Evolutionary conservation across 2,113 vertebrate species (phyloP), one percentile per base, ranked within the genome.

Genomic region (Spea bombifrons): DNA sequence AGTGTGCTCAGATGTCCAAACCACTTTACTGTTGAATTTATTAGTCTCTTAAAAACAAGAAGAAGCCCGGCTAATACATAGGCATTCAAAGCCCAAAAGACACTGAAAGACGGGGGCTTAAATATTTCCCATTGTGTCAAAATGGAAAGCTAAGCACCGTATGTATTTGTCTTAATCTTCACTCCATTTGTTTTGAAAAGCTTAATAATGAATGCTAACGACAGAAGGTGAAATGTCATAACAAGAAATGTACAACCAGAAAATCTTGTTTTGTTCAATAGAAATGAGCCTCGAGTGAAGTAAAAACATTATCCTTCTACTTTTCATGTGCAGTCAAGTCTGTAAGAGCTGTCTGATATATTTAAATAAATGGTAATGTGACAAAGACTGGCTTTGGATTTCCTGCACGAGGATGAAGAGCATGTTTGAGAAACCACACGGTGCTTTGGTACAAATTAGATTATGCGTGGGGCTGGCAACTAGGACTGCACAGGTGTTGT

Each of bases 261-360:
- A 87, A 85, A 83, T 85, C 83, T 83, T 83, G 83, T 85, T 84
- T 84, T 78, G 70, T 83, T 76, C 83, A 88, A 86, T 85, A 82
- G 86, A 87, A 86, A 83, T 64, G 69, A 86, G 66, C 86, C 81
- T 80, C 69, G 68, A 84, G 73, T 71, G 66, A 87, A 88, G 88
- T 72, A 80, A 87, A 88, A 85, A 85, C 81, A 87, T 83, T 82
- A 83, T 75, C 84, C 84, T 83, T 71, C 84, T 81, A 84, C 68
- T 82, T 81, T 88, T 86, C 81, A 87, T 83, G 86, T 87, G 86
- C 67, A 83, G 82, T 87, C 84, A 85, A 84, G 87, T 83, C 68
- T 75, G 45, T 66, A 75, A 80, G 45, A 83, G 71, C 8, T 55
- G 70, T 75, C 84, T 84, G 83, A 66, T 66, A 65, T 82, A 83